These are phyloP conservation scores for Neoscelio sp. DNA, from an alignment of 2,888 invertebrate genomes.

Conservation along the genomic window DNA sequence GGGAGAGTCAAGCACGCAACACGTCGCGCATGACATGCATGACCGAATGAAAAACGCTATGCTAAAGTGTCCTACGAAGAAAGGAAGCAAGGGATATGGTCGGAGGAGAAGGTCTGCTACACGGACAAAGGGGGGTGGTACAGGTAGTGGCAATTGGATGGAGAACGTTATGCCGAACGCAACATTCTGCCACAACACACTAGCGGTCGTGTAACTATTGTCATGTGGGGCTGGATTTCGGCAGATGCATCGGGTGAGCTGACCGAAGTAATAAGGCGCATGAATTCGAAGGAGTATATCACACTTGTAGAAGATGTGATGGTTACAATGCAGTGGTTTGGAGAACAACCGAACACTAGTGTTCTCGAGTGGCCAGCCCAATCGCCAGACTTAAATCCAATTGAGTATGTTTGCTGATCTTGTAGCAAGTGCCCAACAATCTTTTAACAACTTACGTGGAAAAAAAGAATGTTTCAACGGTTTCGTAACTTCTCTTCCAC, in stretches of 20 bases:
- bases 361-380: constrained; percentile 66
- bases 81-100: constrained; percentile 18
- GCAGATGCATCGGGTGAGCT: constrained; percentile 38
- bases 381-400: constrained; percentile 69
- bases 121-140: constrained; percentile 40
- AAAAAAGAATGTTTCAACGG: no score
- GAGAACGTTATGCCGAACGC: not conserved
- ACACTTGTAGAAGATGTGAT: constrained; percentile 11
- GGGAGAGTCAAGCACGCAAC: no score
- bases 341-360: not conserved
- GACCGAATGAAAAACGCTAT: no score
- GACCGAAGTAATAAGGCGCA: not conserved
- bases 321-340: constrained; percentile 60
- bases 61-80: not conserved
- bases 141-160: constrained; percentile 23
- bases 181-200: constrained; percentile 18
- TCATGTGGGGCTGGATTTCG: constrained; percentile 63
- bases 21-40: no score
- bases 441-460: no score
- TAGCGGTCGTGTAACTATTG: constrained; percentile 48
- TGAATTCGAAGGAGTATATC: constrained; percentile 26
- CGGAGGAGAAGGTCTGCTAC: constrained; percentile 49
- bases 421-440: not conserved
- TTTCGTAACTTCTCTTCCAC: no score
- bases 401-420: constrained; percentile 65